Base-by-base conservation (phyloP, 2,888 invertebrate genomes). In the Drosophila diplacantha region DNA sequence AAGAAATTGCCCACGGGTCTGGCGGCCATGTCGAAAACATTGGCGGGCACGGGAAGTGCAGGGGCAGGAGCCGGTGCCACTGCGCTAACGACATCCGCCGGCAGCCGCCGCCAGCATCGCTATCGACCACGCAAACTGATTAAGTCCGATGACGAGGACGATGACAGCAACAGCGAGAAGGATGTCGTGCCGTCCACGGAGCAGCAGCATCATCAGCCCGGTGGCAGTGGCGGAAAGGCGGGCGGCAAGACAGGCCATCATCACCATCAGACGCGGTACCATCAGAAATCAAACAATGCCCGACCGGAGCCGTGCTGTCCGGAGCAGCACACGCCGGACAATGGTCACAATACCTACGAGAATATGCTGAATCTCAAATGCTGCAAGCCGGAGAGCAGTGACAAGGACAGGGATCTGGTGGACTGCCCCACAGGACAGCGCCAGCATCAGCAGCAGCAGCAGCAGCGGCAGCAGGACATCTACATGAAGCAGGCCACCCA, bases 61-160 rank as follows among this genome's bases (percentile, higher is more conserved):
- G 34, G 38, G 14, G 24, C 59, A 12, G 22, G 16, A 22, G 20
- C 20, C 0, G 41, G 43, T 1, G 37, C 32, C 18, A 62, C 50
- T 26, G 62, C 72, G 47, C 75, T 82, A 71, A 78, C 85, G 69
- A 84, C 85, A 70, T 74, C 78, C 74, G 81, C 79, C 50, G 85
- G 84, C 56, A 74, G 81, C 59, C 83, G 87, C 71, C 86, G 87
- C 35, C 86, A 87, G 63, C 88, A 88, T 75, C 88, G 88, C 61
- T 87, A 87, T 83, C 82, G 88, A 72, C 88, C 88, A 43, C 83
- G 88, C 61, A 88, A 88, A 79, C 78, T 88, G 75, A 87, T 88
- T 62, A 88, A 87, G 81, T 87, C 88, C 53, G 88, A 88, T 72
- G 88, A 88, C 68, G 89, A 88, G 73, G 89, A 87, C 69, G 88